Evolutionary conservation across 2,113 vertebrate genomes (phyloP), one percentile per base, ranked within the genome.

Genomic region (Hemichromis elongatus): DNA sequence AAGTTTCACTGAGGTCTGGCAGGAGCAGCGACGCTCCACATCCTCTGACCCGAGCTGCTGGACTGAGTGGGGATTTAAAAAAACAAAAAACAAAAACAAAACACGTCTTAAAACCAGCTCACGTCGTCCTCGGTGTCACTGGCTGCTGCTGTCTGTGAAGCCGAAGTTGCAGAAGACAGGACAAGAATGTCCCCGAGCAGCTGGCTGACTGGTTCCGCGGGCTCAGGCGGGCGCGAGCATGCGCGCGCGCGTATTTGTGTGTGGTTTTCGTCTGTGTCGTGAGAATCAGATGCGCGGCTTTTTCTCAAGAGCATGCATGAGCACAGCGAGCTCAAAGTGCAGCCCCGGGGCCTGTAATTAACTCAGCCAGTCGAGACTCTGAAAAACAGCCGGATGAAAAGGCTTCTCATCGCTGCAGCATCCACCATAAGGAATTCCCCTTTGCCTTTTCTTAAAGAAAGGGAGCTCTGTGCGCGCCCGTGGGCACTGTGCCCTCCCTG

Each of bases 311-410:
- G 88, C 80, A 53, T 35, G 77, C 77, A 57, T 68, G 87, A 85
- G 88, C 84, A 81, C 87, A 89, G 91, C 14, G 90, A 89, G 91
- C 91, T 95, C 90, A 93, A 91, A 95, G 94, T 91, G 93, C 92
- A 84, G 92, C 92, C 93, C 81, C 83, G 88, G 90, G 93, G 84
- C 92, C 93, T 95, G 86, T 95, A 93, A 95, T 95, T 95, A 95
- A 80, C 68, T 83, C 92, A 89, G 90, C 77, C 77, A 79, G 91
- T 83, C 87, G 81, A 89, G 90, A 52, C 68, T 88, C 78, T 90
- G 47, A 88, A 87, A 92, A 87, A 89, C 81, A 85, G 86, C 35
- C 79, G 83, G 73, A 93, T 92, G 92, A 95, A 95, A 94, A 94
- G 90, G 88, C 93, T 92, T 92, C 90, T 93, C 91, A 89, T 90